Conservation (phyloP, 2,113 vertebrate species). For the Terrapene triunguis region DNA sequence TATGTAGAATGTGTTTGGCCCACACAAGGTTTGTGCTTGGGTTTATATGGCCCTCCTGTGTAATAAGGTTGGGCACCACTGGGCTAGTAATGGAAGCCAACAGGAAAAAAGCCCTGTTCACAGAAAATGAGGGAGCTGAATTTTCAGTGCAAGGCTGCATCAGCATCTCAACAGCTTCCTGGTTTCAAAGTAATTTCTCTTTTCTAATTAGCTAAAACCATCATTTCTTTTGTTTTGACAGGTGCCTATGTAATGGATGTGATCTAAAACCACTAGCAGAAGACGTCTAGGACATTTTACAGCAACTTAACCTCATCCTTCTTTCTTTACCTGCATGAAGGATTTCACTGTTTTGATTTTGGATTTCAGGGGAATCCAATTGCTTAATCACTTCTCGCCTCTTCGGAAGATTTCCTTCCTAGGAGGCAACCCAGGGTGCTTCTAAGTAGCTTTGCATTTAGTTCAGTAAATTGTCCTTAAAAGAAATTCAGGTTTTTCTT, state of each 20-base stretch:
- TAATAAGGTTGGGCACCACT: too few relatives aligned
- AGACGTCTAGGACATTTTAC: conserved; percentile 41
- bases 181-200: neutral
- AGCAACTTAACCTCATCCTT: conserved; percentile 43
- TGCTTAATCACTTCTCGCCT: conserved; percentile 81
- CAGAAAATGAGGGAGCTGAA: neutral
- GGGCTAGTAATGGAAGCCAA: neutral
- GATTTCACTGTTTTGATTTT: conserved; percentile 80
- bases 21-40: too few relatives aligned
- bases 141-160: neutral
- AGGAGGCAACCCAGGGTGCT: conserved; percentile 63
- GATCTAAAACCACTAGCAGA: conserved; percentile 37
- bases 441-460: conserved; percentile 77
- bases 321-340: conserved; percentile 66
- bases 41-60: too few relatives aligned
- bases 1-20: too few relatives aligned
- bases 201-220: conserved; percentile 52
- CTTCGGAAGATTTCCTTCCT: conserved; percentile 66
- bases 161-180: neutral
- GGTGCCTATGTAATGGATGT: conserved; percentile 60
- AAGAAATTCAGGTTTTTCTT: conserved; percentile 35
- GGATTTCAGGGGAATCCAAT: conserved; percentile 74
- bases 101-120: neutral
- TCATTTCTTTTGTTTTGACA: conserved; percentile 72
- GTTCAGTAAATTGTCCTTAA: conserved; percentile 48